Conservation (phyloP, 1,140 invertebrate genomes). For the Sycophaga agraensis region DNA sequence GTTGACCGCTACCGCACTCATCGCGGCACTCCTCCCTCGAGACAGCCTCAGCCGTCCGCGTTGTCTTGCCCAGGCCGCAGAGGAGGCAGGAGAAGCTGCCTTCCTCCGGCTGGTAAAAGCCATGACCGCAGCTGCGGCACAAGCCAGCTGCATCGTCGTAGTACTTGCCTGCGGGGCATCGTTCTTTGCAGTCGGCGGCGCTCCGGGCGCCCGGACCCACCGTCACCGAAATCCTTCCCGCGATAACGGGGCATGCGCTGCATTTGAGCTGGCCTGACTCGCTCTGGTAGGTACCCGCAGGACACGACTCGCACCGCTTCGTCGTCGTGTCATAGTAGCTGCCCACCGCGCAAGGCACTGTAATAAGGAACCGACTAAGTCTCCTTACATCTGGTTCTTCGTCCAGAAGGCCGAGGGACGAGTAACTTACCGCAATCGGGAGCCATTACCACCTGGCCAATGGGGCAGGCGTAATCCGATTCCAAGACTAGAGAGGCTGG, state of each 20-base stretch:
- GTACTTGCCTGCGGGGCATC: constrained; percentile 88
- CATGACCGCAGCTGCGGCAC: constrained; percentile 90
- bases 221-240: constrained; percentile 84
- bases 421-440: constrained; percentile 80
- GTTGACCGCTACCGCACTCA: constrained; percentile 88
- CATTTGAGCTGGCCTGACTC: constrained; percentile 88
- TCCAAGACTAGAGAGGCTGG: constrained; percentile 81
- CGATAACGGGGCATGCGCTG: constrained; percentile 82
- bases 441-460: constrained; percentile 89
- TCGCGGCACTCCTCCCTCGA: constrained; percentile 85
- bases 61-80: constrained; percentile 91
- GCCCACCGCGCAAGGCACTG: constrained; percentile 92
- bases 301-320: constrained; percentile 80
- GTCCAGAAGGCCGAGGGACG: too few species aligned
- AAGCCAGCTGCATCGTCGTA: constrained; percentile 82
- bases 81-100: constrained; percentile 87
- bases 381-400: too few species aligned
- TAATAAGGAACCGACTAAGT: too few species aligned
- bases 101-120: constrained; percentile 89
- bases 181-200: constrained; percentile 88
- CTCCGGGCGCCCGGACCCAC: constrained; percentile 81
- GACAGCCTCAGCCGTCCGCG: constrained; percentile 85
- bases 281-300: constrained; percentile 90
- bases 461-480: constrained; percentile 90
- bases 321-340: constrained; percentile 79